Percentiles rank a stretch among this genome's conserved stretches.
Evolutionary conservation across 1,140 invertebrate genomes (phyloP).

Genomic region (Samia ricini): DNA sequence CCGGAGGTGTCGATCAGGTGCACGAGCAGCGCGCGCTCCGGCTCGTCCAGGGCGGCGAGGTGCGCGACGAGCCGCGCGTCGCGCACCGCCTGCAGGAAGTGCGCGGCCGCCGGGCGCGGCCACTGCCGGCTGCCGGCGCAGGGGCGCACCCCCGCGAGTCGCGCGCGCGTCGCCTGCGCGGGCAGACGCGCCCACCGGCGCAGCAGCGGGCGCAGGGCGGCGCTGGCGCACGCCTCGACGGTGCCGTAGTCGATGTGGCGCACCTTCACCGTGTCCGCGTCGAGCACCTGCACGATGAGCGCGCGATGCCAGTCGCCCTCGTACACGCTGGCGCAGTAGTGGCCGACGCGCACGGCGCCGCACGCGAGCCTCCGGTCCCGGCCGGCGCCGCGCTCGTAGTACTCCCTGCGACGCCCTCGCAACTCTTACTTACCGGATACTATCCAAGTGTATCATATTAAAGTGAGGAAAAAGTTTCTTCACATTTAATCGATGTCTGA

Average conservation of each 20-base stretch:
- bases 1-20: constrained; percentile 52
- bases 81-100: constrained; percentile 41
- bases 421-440: not conserved
- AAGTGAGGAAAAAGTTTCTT: too few relatives aligned
- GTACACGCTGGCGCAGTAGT: constrained; percentile 51
- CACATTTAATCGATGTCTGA: too few relatives aligned
- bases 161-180: constrained; percentile 41
- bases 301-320: constrained; percentile 61
- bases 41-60: constrained; percentile 8
- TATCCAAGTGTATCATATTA: too few relatives aligned
- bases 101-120: constrained; percentile 39
- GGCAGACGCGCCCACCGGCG: constrained; percentile 36
- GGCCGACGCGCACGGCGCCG: constrained; percentile 47
- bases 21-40: constrained; percentile 48
- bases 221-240: constrained; percentile 33
- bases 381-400: constrained; percentile 28
- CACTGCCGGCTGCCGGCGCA: constrained; percentile 37
- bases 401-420: constrained; percentile 27
- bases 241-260: constrained; percentile 63
- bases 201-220: constrained; percentile 38
- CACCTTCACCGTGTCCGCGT: constrained; percentile 58
- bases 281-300: constrained; percentile 47
- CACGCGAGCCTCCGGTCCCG: constrained; percentile 25
- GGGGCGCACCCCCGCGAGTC: constrained; percentile 29
- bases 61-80: constrained; percentile 16